Conservation (phyloP, 2,888 invertebrate species). For the Galerucella nymphaeae region DNA sequence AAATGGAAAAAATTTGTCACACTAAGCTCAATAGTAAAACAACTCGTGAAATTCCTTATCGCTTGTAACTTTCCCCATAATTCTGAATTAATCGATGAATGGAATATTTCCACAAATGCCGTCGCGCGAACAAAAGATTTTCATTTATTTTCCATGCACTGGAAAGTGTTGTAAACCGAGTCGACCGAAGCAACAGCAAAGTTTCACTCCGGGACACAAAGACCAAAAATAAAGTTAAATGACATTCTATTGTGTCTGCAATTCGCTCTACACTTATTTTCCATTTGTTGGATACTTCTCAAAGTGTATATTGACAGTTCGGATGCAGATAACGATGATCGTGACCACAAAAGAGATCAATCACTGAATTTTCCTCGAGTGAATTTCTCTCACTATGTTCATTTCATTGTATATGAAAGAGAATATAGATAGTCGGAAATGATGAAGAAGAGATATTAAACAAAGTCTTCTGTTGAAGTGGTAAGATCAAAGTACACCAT, state of each 20-base stretch:
- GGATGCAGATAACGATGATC: conserved; percentile 32
- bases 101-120: background rate
- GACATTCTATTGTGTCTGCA: conserved; percentile 29
- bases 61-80: too few species aligned
- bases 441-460: background rate
- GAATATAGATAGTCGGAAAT: background rate
- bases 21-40: too few species aligned
- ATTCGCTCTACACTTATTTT: conserved; percentile 32
- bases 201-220: conserved; percentile 10
- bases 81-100: background rate
- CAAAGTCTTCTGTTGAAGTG: background rate
- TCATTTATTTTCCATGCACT: conserved; percentile 9
- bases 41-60: too few species aligned
- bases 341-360: conserved; percentile 28
- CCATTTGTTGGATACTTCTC: conserved; percentile 27
- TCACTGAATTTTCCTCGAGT: conserved; percentile 24
- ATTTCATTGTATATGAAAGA: background rate
- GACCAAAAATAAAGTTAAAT: conserved; percentile 28
- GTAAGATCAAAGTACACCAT: background rate
- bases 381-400: conserved; percentile 8
- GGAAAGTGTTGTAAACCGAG: background rate
- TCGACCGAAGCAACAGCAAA: conserved; percentile 13
- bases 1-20: too few species aligned
- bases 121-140: conserved; percentile 2
- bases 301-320: conserved; percentile 33